Conservation (phyloP, 2,888 invertebrate genomes). For the Drosophila maculinotata region DNA sequence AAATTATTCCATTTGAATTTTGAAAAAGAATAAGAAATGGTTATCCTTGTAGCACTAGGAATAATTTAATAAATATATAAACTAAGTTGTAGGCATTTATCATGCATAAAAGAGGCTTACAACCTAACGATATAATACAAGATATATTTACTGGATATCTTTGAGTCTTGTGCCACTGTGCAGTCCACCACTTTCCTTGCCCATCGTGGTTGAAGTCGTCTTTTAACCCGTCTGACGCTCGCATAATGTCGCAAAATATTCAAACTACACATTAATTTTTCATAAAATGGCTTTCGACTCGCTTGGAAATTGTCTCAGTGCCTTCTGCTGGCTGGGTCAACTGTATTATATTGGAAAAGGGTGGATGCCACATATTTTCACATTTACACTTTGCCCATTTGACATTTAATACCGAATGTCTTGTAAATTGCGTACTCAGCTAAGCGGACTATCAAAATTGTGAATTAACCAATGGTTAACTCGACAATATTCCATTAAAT, state of each 20-base stretch:
- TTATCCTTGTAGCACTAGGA: too few relatives aligned
- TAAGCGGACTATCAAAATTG: conserved; percentile 22
- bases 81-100: too few relatives aligned
- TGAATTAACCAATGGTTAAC: conserved; percentile 19
- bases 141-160: too few relatives aligned
- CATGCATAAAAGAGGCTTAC: too few relatives aligned
- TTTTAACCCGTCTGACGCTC: conserved; percentile 72
- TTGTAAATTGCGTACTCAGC: conserved; percentile 41
- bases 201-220: conserved; percentile 28
- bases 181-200: conserved; percentile 13
- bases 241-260: conserved; percentile 75
- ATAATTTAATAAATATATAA: too few relatives aligned
- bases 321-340: conserved; percentile 8
- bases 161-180: conserved; percentile 27
- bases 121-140: too few relatives aligned
- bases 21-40: too few relatives aligned
- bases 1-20: too few relatives aligned
- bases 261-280: conserved; percentile 79
- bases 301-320: conserved; percentile 50
- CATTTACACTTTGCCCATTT: conserved; percentile 40
- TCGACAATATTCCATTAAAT: conserved; percentile 41
- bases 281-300: conserved; percentile 75
- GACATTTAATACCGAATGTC: conserved; percentile 43
- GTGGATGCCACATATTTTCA: conserved; percentile 23
- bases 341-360: conserved; percentile 32